A percentile compares a stretch with the other conserved stretches of the same genome.
These are phyloP conservation scores for Etheostoma cragini DNA, from an alignment of 2,113 vertebrate genomes.

Conservation along the genomic window DNA sequence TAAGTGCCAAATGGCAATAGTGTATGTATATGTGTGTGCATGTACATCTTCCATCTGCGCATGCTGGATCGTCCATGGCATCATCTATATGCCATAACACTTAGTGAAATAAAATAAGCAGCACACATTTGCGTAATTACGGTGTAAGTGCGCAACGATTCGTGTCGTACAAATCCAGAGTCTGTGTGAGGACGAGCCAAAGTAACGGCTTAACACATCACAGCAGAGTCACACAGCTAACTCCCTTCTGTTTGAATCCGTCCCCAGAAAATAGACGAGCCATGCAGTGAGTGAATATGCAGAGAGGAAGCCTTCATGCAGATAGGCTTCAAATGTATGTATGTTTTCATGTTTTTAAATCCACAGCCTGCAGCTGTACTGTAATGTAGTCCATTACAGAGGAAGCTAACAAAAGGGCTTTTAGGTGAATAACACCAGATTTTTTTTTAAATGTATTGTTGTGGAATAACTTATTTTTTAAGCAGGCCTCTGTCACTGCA, in stretches of 20 bases:
- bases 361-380: background rate
- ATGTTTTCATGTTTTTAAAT: background rate
- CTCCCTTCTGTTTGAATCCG: conserved; percentile 30
- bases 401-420: background rate
- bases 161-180: conserved; percentile 58
- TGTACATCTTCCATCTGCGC: conserved; percentile 43
- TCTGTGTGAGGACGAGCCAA: conserved; percentile 54
- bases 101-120: conserved; percentile 40
- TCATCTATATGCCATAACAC: conserved; percentile 12
- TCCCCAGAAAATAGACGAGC: background rate
- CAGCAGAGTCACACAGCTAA: conserved; percentile 17
- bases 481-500: background rate
- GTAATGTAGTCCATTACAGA: background rate
- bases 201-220: conserved; percentile 48
- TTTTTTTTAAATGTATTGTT: background rate
- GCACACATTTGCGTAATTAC: conserved; percentile 63
- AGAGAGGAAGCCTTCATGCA: background rate
- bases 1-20: background rate
- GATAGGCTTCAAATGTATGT: background rate
- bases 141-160: conserved; percentile 44
- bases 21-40: conserved; percentile 4
- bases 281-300: conserved; percentile 35
- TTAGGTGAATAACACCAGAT: background rate
- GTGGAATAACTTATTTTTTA: background rate
- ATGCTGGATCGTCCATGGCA: conserved; percentile 44